Conservation (phyloP, 2,888 invertebrate species). For the Epistrophe grossulariae region DNA sequence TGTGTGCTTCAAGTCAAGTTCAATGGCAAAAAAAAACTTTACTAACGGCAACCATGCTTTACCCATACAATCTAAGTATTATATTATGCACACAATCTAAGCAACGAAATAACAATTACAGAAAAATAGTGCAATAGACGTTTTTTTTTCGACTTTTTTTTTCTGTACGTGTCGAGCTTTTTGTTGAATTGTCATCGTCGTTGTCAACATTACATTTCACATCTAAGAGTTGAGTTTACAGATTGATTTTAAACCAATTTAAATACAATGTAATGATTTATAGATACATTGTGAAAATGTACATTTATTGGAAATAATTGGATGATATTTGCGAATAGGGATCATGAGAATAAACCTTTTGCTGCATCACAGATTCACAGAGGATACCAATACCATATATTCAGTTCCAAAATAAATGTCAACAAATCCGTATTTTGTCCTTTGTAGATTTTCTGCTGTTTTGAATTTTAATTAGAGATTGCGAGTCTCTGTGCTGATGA, state of each 20-base stretch:
- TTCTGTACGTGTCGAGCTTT: constrained; percentile 42
- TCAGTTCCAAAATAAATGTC: constrained; percentile 18
- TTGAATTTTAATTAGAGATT: constrained; percentile 74
- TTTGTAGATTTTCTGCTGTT: constrained; percentile 73
- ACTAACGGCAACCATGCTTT: constrained; percentile 19
- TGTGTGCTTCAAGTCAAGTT: constrained; percentile 66
- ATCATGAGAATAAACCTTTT: constrained; percentile 24
- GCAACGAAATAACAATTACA: not conserved
- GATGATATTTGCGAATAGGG: constrained; percentile 25
- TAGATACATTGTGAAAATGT: constrained; percentile 22
- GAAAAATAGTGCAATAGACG: not conserved
- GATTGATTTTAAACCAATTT: constrained; percentile 63
- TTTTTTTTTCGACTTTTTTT: constrained; percentile 26
- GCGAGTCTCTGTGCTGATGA: constrained; percentile 5
- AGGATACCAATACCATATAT: not conserved
- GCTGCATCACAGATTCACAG: constrained; percentile 6
- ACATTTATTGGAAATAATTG: constrained; percentile 57
- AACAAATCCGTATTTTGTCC: constrained; percentile 45
- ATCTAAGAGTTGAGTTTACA: constrained; percentile 19
- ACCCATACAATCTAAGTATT: constrained; percentile 7
- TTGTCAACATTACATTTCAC: constrained; percentile 8
- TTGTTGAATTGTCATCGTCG: constrained; percentile 22
- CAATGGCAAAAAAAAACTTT: constrained; percentile 66
- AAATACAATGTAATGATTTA: constrained; percentile 55
- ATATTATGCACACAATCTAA: constrained; percentile 11